These are phyloP conservation scores for Drosophila mimica DNA, from an alignment of 2,888 invertebrate genomes.

Conservation along the genomic window DNA sequence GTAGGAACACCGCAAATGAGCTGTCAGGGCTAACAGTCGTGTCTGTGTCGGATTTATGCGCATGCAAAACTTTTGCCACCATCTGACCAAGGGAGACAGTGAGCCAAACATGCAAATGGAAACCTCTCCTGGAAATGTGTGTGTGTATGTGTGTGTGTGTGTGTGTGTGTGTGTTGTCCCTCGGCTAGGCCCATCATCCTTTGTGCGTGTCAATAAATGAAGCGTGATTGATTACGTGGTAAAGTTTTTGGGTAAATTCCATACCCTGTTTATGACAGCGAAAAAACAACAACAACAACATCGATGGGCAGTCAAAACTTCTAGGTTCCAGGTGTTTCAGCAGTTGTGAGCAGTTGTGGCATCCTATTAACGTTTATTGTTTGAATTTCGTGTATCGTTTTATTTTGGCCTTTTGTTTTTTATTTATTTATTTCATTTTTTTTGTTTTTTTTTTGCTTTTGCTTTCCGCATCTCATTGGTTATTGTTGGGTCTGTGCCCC, in stretches of 20 bases:
- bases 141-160: background rate
- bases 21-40: slow-evolving; percentile 52
- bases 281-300: slow-evolving; percentile 16
- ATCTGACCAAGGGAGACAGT: slow-evolving; percentile 26
- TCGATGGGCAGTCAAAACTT: slow-evolving; percentile 12
- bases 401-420: slow-evolving; percentile 27
- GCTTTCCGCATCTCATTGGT: slow-evolving; percentile 4
- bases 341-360: slow-evolving; percentile 13
- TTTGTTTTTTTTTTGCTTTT: background rate
- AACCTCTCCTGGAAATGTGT: slow-evolving; percentile 4
- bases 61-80: slow-evolving; percentile 65
- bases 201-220: slow-evolving; percentile 79
- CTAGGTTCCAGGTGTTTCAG: slow-evolving; percentile 63
- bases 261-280: slow-evolving; percentile 64
- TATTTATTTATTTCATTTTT: slow-evolving; percentile 15
- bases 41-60: slow-evolving; percentile 58
- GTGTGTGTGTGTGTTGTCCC: slow-evolving; percentile 19
- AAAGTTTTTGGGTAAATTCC: slow-evolving; percentile 70
- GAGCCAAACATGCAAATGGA: slow-evolving; percentile 23
- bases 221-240: slow-evolving; percentile 78
- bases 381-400: slow-evolving; percentile 76
- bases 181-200: slow-evolving; percentile 58
- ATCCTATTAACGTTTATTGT: slow-evolving; percentile 68
- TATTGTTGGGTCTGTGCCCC: slow-evolving; percentile 19
- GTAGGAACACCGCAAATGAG: slow-evolving; percentile 61